Base-by-base conservation (phyloP, 2,113 vertebrate species). In the Galbula dea region DNA sequence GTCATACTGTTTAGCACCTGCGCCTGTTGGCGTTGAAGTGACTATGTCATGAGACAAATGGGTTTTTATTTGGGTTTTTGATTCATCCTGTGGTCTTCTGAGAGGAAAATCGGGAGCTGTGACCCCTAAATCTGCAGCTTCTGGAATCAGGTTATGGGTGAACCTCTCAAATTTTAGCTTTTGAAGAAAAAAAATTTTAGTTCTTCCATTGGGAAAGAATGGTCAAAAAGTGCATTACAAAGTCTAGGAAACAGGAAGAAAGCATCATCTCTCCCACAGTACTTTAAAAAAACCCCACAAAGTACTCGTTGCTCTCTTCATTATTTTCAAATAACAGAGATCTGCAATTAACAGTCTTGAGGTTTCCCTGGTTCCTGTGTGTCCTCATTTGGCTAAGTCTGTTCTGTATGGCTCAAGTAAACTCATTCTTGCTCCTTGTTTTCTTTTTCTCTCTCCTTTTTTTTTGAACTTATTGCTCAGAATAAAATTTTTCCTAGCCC, bases 401-500 rank as follows among this genome's bases (percentile, higher is more conserved):
- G 36, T 27, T 89, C 54, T 62, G 58, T n/a, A 48, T 2, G 10
- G 45, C 83, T 78, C 20, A 69, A 83, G 83, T 82, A 75, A 90
- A 74, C 6, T 46, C 6, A 58, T 34, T 62, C 48, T 9, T 62
- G 11, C 29, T 57, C 17, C 5, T 17, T 62, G 15, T 15, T 11
- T 43, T 43, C 57, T 43, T 7, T 22, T 1, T 10, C 10, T 34
- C 6, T 6, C 5, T 6, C 8, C 16, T 8, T 27, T 5, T 4
- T 12, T 12, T 4, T 17, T 18, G 12, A 86, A 87, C 68, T 89
- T 96, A 83, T 39, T 89, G 65, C 78, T 91, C 39, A 88, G 89
- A 94, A 93, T 80, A 91, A 95, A 93, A 94, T 83, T 95, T 96
- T 46, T 74, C 57, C 61, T 91, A 88, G 89, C 30, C 89, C 55